Percentiles rank a stretch among this genome's conserved stretches.
These are phyloP conservation scores for Otus scops DNA, from an alignment of 2,797 vertebrate genomes.

Conservation along the genomic window DNA sequence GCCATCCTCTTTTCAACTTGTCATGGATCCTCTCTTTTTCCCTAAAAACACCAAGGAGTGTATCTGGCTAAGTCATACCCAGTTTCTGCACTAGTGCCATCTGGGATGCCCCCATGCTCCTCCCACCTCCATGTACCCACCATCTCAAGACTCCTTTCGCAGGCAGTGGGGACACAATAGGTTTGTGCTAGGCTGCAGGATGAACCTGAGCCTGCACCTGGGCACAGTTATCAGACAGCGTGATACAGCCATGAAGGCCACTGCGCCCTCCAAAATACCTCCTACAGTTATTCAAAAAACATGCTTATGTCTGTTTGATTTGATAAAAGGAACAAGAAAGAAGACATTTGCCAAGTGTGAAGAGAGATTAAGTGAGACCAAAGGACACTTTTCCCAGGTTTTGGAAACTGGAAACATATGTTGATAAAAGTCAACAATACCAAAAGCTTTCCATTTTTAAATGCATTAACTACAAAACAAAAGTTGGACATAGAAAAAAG, in stretches of 20 bases:
- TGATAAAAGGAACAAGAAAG: neutral
- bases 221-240: neutral
- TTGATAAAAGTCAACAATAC: neutral
- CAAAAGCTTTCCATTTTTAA: neutral
- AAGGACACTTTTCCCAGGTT: neutral
- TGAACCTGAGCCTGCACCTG: neutral
- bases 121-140: neutral
- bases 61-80: neutral
- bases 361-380: neutral
- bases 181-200: neutral
- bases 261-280: neutral
- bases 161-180: neutral
- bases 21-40: neutral
- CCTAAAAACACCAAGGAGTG: neutral
- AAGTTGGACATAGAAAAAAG: neutral
- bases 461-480: neutral
- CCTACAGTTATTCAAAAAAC: neutral
- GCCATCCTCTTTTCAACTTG: neutral
- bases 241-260: neutral
- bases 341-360: neutral
- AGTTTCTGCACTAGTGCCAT: neutral
- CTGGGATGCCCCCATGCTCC: neutral
- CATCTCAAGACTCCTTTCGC: neutral
- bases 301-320: neutral
- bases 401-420: neutral